These are phyloP conservation scores for Chrysomallon squamiferum DNA, from an alignment of 1,140 invertebrate genomes.

Conservation along the genomic window DNA sequence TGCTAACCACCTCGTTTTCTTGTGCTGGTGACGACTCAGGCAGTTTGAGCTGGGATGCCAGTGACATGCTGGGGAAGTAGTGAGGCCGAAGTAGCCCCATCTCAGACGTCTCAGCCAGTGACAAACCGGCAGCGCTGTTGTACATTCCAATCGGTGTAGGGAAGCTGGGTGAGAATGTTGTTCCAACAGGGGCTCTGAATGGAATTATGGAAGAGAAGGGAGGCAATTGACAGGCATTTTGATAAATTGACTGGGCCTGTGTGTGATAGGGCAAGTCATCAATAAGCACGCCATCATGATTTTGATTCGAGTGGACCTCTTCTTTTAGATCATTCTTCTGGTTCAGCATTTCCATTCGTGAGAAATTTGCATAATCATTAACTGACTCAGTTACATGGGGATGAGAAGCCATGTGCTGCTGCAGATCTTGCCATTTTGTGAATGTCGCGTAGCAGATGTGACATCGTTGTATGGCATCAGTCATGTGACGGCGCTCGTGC, in stretches of 20 bases:
- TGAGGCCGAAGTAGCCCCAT: constrained; percentile 2
- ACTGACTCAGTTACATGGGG: constrained; percentile 29
- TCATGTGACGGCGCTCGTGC: constrained; percentile 50
- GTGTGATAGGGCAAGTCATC: background rate
- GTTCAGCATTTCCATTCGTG: background rate
- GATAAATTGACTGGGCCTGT: constrained; percentile 1
- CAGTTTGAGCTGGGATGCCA: constrained; percentile 15
- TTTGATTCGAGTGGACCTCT: background rate
- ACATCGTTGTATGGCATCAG: constrained; percentile 43
- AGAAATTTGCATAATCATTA: background rate
- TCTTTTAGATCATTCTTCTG: constrained; percentile 1
- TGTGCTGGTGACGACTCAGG: constrained; percentile 19
- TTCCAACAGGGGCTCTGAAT: constrained; percentile 22
- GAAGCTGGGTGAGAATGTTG: constrained; percentile 22
- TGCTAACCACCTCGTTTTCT: constrained; percentile 30
- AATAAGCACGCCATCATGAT: too few species aligned
- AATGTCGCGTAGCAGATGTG: constrained; percentile 47
- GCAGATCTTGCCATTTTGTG: constrained; percentile 41
- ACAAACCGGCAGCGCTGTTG: constrained; percentile 12
- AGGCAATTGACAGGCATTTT: constrained; percentile 23
- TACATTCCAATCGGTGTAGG: constrained; percentile 32
- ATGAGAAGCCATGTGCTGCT: constrained; percentile 42
- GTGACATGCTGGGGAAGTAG: constrained; percentile 12
- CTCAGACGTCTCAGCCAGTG: constrained; percentile 13
- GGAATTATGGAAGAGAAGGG: constrained; percentile 35